A percentile compares a stretch with the other conserved stretches of the same genome.
Evolutionary conservation across 2,888 invertebrate genomes (phyloP).

Genomic region (Spisula solida): DNA sequence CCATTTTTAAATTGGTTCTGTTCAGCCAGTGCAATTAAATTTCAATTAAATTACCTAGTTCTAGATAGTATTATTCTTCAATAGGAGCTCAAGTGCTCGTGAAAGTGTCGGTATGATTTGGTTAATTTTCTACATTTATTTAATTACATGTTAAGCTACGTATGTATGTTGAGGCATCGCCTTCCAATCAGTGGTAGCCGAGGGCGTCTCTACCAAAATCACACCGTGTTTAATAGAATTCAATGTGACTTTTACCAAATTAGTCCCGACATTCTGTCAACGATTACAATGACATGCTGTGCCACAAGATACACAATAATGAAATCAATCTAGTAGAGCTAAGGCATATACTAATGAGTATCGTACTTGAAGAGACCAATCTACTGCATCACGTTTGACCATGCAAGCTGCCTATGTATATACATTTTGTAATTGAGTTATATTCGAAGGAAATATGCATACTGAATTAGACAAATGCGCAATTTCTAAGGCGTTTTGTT

Average conservation of each 20-base stretch:
- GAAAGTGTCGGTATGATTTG: neutral
- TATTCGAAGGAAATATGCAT: no score
- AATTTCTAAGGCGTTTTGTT: no score
- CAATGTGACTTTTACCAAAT: neutral
- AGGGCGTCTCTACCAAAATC: neutral
- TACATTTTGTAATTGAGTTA: no score
- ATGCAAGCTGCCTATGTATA: no score
- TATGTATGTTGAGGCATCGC: neutral
- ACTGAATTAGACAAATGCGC: no score
- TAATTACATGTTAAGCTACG: neutral
- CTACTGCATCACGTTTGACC: no score
- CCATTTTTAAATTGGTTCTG: neutral
- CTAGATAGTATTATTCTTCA: neutral
- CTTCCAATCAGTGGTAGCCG: neutral
- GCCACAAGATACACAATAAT: neutral
- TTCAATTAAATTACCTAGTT: neutral
- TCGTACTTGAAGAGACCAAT: no score
- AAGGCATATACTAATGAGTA: no score
- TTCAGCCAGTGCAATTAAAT: slow-evolving; percentile 1
- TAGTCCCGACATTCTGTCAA: neutral
- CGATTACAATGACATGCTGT: no score
- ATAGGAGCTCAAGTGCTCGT: neutral
- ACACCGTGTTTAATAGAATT: neutral
- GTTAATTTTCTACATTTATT: neutral
- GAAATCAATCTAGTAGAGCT: no score